phyloP scores from a whole-genome alignment of 2,888 invertebrate genomes.

The Acronicta aceris region DNA sequence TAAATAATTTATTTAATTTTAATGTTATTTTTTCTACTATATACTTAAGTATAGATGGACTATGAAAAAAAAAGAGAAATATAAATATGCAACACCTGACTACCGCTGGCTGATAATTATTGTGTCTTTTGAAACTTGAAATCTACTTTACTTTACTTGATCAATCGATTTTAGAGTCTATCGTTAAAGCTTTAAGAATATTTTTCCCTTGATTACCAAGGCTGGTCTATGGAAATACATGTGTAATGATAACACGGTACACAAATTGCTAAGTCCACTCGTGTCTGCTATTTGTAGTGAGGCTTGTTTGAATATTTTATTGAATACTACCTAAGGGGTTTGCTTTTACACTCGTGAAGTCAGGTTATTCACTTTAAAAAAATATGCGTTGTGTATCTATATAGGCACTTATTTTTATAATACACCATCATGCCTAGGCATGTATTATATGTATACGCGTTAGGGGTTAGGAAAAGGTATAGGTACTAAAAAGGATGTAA shows the following conservation, averaged over 20 bases:
- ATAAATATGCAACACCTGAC: not conserved
- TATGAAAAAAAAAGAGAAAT: not conserved
- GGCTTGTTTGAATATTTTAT: conserved; percentile 62
- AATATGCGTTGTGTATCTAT: not conserved
- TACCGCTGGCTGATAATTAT: not conserved
- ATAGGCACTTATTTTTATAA: no score
- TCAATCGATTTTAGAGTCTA: conserved; percentile 24
- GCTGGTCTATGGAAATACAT: conserved; percentile 8
- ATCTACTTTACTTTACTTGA: conserved; percentile 12
- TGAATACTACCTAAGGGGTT: conserved; percentile 28
- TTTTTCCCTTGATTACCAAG: conserved; percentile 14
- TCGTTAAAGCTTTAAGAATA: conserved; percentile 8
- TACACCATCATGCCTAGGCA: no score
- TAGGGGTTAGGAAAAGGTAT: no score
- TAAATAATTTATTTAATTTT: no score
- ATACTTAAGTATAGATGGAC: no score
- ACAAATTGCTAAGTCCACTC: conserved; percentile 52
- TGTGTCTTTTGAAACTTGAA: conserved; percentile 14
- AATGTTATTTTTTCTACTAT: no score
- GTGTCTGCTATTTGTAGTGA: conserved; percentile 53
- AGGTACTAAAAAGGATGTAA: no score
- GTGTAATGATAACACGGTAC: conserved; percentile 34
- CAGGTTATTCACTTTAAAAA: conserved; percentile 16
- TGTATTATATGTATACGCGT: no score
- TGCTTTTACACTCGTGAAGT: conserved; percentile 16